Conservation (phyloP, 2,797 vertebrate species). For the Chaetodon trifasciatus region DNA sequence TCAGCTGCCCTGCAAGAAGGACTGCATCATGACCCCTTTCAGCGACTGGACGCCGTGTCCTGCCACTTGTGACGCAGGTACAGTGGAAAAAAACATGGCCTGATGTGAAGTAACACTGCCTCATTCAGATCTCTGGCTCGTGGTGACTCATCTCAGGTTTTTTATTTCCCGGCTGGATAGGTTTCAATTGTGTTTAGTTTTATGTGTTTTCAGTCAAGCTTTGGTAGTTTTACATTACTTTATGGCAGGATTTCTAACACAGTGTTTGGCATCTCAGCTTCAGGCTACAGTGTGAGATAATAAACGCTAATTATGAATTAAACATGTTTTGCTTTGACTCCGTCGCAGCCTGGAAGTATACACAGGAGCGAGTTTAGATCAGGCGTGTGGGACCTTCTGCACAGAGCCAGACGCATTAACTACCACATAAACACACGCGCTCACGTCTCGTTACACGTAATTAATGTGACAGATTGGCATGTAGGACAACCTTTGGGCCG, state of each 20-base stretch:
- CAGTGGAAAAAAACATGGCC: not conserved
- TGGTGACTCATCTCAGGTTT: not conserved
- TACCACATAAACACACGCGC: slow-evolving; percentile 20
- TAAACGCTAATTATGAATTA: not conserved
- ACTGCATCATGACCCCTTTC: slow-evolving; percentile 94
- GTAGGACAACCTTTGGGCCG: slow-evolving; percentile 50
- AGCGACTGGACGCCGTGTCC: slow-evolving; percentile 95
- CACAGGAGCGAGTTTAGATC: slow-evolving; percentile 15
- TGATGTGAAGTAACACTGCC: not conserved
- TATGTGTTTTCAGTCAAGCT: not conserved
- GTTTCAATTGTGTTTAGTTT: not conserved
- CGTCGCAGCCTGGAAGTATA: not conserved
- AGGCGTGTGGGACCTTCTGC: slow-evolving; percentile 2
- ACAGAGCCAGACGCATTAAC: slow-evolving; percentile 24
- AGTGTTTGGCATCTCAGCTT: not conserved
- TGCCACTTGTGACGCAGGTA: slow-evolving; percentile 92
- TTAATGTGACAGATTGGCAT: slow-evolving; percentile 68
- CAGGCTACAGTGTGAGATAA: not conserved
- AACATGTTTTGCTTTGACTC: not conserved
- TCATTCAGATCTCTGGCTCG: not conserved
- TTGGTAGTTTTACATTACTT: not conserved
- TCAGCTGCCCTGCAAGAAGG: slow-evolving; percentile 94
- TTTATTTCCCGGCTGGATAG: not conserved
- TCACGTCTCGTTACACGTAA: slow-evolving; percentile 57
- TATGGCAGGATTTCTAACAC: not conserved